phyloP scores from a whole-genome alignment of 2,113 vertebrate genomes.

The Microcebus tavaratra region DNA sequence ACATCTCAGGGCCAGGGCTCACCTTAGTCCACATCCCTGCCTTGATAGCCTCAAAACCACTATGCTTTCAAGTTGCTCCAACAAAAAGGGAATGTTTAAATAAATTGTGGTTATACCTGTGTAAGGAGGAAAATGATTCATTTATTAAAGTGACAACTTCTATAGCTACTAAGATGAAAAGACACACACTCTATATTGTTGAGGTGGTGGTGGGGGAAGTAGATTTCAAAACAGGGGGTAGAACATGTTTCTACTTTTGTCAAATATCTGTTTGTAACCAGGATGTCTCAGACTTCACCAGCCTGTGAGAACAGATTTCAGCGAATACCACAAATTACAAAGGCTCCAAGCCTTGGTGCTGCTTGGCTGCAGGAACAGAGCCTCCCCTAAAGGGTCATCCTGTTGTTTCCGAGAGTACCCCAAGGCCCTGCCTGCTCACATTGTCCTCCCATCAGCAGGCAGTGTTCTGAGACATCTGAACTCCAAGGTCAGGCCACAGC shows the following conservation, averaged over 20 bases:
- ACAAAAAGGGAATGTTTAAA: background rate
- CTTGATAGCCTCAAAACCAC: background rate
- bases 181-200: background rate
- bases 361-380: background rate
- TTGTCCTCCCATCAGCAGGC: background rate
- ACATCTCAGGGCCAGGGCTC: background rate
- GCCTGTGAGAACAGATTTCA: background rate
- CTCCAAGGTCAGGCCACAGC: background rate
- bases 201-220: background rate
- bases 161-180: background rate
- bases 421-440: background rate
- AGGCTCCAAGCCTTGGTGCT: background rate
- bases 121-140: background rate
- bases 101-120: background rate
- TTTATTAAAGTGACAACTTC: background rate
- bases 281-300: background rate
- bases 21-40: background rate
- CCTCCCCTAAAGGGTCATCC: background rate
- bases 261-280: background rate
- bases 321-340: background rate
- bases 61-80: background rate
- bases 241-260: background rate
- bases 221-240: background rate
- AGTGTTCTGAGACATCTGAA: background rate
- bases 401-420: background rate